Evolutionary conservation across 2,113 vertebrate species (phyloP).

Genomic region (Mesoclemmys tuberculata): DNA sequence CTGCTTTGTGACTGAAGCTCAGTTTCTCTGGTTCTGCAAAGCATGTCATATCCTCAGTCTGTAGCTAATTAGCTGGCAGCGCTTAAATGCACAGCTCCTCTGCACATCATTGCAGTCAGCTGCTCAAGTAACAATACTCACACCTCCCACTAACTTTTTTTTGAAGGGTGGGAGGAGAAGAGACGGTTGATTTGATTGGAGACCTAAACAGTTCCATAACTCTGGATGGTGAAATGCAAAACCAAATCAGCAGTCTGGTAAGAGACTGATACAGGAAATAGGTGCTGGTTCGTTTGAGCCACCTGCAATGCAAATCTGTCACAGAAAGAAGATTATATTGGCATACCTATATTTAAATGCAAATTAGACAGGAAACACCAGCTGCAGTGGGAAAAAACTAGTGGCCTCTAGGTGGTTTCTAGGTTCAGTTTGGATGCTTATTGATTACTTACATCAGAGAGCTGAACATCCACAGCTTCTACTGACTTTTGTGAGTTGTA

Average conservation of each 20-base stretch:
- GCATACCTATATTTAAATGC: constrained; percentile 36
- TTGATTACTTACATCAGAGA: constrained; percentile 36
- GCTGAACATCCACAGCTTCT: constrained; percentile 15
- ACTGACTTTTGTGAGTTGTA: constrained; percentile 10
- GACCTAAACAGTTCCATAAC: accelerated
- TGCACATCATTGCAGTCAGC: background rate
- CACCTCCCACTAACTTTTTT: background rate
- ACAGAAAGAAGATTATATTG: constrained; percentile 39
- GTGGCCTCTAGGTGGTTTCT: constrained; percentile 36
- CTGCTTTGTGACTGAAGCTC: background rate
- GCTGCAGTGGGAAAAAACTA: constrained; percentile 46
- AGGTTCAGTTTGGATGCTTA: constrained; percentile 17
- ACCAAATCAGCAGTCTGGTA: background rate
- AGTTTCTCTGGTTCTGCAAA: background rate
- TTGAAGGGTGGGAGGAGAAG: accelerated
- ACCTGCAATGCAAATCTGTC: constrained; percentile 34
- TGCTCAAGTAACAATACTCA: background rate
- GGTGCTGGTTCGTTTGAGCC: background rate
- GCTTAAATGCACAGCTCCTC: accelerated
- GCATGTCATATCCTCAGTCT: background rate
- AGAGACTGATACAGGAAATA: background rate
- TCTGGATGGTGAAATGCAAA: background rate
- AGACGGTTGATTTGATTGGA: background rate
- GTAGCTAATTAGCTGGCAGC: background rate
- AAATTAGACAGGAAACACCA: constrained; percentile 60